Evolutionary conservation across 2,888 invertebrate species (phyloP).

Genomic region (Heteropelma amictum): DNA sequence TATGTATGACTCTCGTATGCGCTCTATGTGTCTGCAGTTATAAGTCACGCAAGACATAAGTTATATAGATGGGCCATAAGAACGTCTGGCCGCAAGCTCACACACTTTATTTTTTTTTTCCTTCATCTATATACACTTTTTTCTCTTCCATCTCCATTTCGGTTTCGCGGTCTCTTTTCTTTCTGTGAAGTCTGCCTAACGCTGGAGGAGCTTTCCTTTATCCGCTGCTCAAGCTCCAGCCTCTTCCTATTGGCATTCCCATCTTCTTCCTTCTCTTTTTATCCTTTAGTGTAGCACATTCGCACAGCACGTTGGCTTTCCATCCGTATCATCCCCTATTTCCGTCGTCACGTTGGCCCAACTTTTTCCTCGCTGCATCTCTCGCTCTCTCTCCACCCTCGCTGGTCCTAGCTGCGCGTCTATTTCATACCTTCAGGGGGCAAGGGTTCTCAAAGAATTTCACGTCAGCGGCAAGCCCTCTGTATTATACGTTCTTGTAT

Average conservation of each 20-base stretch:
- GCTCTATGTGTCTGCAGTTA: slow-evolving; percentile 39
- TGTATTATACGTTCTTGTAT: background rate
- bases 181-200: slow-evolving; percentile 34
- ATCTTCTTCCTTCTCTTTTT: background rate
- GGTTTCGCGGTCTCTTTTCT: slow-evolving; percentile 1
- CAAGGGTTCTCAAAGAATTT: slow-evolving; percentile 47
- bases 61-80: slow-evolving; percentile 47
- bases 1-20: background rate
- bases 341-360: slow-evolving; percentile 30
- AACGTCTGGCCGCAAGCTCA: slow-evolving; percentile 49
- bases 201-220: slow-evolving; percentile 44
- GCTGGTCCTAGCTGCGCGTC: background rate
- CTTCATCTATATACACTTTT: slow-evolving; percentile 8
- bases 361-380: background rate
- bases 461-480: background rate
- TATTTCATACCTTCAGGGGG: slow-evolving; percentile 24
- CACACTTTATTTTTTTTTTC: slow-evolving; percentile 16
- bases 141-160: background rate
- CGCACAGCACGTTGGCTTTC: slow-evolving; percentile 41
- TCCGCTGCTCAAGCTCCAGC: slow-evolving; percentile 23
- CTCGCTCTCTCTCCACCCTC: background rate
- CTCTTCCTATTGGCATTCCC: slow-evolving; percentile 18
- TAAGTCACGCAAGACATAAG: slow-evolving; percentile 46
- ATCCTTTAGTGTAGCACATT: slow-evolving; percentile 12
- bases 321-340: slow-evolving; percentile 53